These are phyloP conservation scores for Ashinkailepas kermadecensis DNA, from an alignment of 2,888 invertebrate species.

Conservation along the genomic window DNA sequence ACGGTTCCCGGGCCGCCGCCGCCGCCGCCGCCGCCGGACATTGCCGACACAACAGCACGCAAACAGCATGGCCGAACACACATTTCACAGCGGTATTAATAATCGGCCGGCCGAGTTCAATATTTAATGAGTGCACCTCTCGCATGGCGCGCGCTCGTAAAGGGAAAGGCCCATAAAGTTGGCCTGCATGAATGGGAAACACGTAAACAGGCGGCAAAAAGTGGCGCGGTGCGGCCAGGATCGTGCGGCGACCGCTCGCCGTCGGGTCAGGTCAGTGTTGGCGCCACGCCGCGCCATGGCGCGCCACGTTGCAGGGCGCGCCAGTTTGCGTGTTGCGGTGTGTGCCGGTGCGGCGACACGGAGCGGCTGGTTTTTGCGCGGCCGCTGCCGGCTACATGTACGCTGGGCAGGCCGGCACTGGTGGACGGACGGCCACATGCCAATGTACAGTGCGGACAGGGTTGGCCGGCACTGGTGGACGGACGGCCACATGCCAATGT, in stretches of 20 bases:
- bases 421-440: too few relatives aligned
- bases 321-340: background rate
- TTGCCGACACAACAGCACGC: background rate
- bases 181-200: constrained; percentile 21
- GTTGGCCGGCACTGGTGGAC: too few relatives aligned
- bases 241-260: background rate
- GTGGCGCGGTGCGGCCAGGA: background rate
- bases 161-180: constrained; percentile 22
- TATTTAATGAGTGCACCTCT: constrained; percentile 23
- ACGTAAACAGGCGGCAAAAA: constrained; percentile 22
- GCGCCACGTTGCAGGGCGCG: background rate
- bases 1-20: too few relatives aligned
- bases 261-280: background rate
- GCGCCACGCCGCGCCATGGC: background rate
- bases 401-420: too few relatives aligned
- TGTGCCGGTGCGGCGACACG: background rate
- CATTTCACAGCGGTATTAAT: constrained; percentile 22
- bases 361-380: background rate
- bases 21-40: background rate
- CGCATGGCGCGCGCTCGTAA: constrained; percentile 23
- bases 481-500: too few relatives aligned
- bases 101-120: constrained; percentile 22
- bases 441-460: too few relatives aligned
- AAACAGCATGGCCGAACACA: background rate
- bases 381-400: background rate